Evolutionary conservation across 2,797 vertebrate species (phyloP), one percentile per base, ranked within the genome.

Genomic region (Hephaestus fuliginosus): DNA sequence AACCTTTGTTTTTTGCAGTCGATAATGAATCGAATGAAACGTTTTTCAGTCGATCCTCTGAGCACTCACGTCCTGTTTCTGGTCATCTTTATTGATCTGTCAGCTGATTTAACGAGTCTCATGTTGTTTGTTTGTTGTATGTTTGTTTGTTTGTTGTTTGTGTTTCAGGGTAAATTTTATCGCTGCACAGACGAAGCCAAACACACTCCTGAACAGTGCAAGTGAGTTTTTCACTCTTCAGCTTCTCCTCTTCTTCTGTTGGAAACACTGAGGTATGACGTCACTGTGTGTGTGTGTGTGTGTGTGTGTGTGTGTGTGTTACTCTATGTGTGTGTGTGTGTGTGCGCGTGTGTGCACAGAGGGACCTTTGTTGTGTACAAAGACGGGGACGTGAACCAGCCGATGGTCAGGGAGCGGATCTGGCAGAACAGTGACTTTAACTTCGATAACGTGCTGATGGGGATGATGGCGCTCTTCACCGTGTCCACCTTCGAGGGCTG

Each of bases 401-500:
- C 98, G 1, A 96, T 97, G 96, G 97, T 99, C 78, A 94, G 96
- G 36, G 96, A 99, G 92, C 93, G 98, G 20, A 88, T 97, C 75
- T 99, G 98, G 98, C 94, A 95, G 70, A 99, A 99, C 48, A 98
- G 97, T 3, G 98, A 99, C 80, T 99, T 99, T 90, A 99, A 99
- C 95, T 99, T 99, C 6, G 98, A 99, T 62, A 99, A 99, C 0
- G 98, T 99, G 46, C 91, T 98, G 46, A 97, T 97, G 81, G 98
- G 98, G 58, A 99, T 99, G 98, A 97, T 99, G 96, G 97, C 98
- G 0, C 97, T 99, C 62, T 99, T 99, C 94, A 99, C 98, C 0
- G 98, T 99, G 28, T 99, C 98, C 81, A 99, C 98, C 0, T 99
- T 99, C 4, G 98, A 99, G 89, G 98, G 98, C 84, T 99, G 98